Evolutionary conservation across 2,113 vertebrate species (phyloP), one percentile per base, ranked within the genome.

Genomic region (Microcebus murinus): DNA sequence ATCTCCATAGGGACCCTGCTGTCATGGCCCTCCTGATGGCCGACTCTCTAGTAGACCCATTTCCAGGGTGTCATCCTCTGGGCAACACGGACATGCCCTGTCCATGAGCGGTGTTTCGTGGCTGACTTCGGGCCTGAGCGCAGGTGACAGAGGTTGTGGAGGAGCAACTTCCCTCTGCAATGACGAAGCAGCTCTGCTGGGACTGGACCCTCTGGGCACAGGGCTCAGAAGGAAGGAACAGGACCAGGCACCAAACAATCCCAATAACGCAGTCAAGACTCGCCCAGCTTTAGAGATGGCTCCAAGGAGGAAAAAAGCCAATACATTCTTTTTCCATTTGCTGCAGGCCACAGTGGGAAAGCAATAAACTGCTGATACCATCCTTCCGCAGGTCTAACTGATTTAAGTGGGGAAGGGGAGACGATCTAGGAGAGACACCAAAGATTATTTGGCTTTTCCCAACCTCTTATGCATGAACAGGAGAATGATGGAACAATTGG

Each of bases 61-160:
- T 42, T 52, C n/a, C n/a, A 95, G 63, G 59, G 36, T 55, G 61
- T 59, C 27, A 6, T 52, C 29, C 39, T 93, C 71, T 45, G 11
- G 48, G 11, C 39, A 59, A 2, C 23, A 15, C 34, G 3, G 8
- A 87, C 59, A 34, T 34, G 39, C 63, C 20, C 55, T n/a, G 31
- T 10, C 4, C 50, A 0, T 0, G 11, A 45, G 12, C 68, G 57
- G n/a, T 2, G 1, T 34, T 21, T 1, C 13, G 0, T n/a, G 34
- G 71, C 65, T 34, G 10, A 20, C 29, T 67, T 4, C 45, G 55
- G 63, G n/a, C 90, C 55, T 39, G 31, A 3, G 36, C 39, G 15
- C 9, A 14, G 34, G 20, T 59, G 48, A 36, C 84, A 27, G 57
- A 92, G 12, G 7, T 6, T 9, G 5, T 36, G 25, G 80, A 63